Evolutionary conservation across 2,113 vertebrate species (phyloP).

Genomic region (Podiceps cristatus): DNA sequence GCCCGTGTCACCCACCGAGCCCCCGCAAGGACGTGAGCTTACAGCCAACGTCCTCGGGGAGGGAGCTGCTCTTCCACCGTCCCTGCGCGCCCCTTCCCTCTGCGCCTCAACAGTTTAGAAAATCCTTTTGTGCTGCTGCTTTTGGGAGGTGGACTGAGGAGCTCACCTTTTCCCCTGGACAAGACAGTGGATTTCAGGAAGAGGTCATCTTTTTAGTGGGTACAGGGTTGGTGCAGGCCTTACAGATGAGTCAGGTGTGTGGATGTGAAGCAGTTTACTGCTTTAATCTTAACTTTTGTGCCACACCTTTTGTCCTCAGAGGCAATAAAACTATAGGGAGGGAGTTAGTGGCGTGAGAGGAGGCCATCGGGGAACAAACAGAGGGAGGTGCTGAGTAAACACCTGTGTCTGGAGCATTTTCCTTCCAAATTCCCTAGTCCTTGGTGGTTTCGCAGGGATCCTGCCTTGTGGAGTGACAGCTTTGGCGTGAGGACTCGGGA

Average conservation of each 20-base stretch:
- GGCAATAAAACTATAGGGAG: neutral
- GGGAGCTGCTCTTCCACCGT: neutral
- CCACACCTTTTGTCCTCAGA: neutral
- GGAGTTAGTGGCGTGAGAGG: neutral
- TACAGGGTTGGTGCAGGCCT: neutral
- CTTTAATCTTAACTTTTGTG: neutral
- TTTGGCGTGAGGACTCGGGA: neutral
- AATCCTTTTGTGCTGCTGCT: neutral
- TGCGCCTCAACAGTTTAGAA: neutral
- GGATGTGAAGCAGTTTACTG: neutral
- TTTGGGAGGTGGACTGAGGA: neutral
- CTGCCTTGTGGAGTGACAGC: neutral
- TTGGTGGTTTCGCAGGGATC: neutral
- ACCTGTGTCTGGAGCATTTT: neutral
- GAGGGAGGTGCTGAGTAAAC: neutral
- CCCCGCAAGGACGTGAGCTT: neutral
- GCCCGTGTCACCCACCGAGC: fast-evolving
- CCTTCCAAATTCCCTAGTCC: neutral
- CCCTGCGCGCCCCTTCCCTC: neutral
- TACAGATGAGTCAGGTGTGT: neutral
- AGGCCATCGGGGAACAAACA: neutral
- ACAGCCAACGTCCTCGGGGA: neutral
- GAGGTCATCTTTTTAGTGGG: fast-evolving
- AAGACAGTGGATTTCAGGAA: neutral
- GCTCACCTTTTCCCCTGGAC: neutral